Base-by-base conservation (phyloP, 2,888 invertebrate genomes). In the Mechanitis messenoides region DNA sequence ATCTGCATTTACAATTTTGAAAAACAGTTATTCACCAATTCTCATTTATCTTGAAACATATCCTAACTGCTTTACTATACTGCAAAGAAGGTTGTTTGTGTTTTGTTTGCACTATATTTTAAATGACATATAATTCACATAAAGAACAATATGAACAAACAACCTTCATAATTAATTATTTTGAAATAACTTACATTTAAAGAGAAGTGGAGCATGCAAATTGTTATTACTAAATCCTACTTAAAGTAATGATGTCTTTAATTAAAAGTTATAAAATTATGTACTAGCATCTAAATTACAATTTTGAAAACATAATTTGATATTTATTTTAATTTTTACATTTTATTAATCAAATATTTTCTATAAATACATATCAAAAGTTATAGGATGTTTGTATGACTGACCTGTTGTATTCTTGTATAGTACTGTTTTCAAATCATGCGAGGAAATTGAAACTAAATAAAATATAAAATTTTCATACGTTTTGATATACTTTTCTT, bases 121-220 rank as follows among this genome's bases (percentile, higher is more conserved):
- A 42, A 42, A 42, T 50, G 35, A 46, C 31, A 33, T 56, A 57
- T 56, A 55, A 56, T 46, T 47, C 56, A 64, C 50, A 42, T 59
- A 50, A 54, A 54, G 38, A 31, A 9, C 28, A 53, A 11, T 58
- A 53, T 33, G 56, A 64, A 64, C 71, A 70, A 68, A 70, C 71
- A 73, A 68, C 64, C 69, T 71, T 66, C 69, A 55, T 65, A 61
- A 66, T 64, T 62, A 70, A 60, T 61, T 59, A 66, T 65, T 64
- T 66, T 72, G 73, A 75, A 78, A 77, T 75, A 79, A 78, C 77
- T 81, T 82, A 79, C 68, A 64, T 72, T 76, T 70, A 64, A 69
- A 78, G 71, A 74, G 74, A 76, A 75, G 78, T 84, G 74, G 81
- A 73, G 81, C 88, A 88, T 88, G 88, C 88, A 84, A 81, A 69